Evolutionary conservation across 2,888 invertebrate genomes (phyloP).

Genomic region (Leuctra nigra): DNA sequence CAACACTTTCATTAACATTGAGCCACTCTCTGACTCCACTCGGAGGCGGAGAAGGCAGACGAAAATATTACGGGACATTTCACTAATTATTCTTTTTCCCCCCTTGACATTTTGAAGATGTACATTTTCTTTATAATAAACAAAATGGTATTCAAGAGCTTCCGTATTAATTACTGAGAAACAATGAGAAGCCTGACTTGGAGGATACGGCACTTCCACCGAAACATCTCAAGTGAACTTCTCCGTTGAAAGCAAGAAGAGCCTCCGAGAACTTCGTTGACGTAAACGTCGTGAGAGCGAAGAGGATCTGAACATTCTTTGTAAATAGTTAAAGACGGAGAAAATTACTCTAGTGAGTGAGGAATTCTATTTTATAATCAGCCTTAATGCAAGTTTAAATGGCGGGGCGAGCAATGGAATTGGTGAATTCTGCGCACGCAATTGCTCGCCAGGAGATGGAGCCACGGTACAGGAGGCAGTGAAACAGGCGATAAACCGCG

Average conservation of each 20-base stretch:
- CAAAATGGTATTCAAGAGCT: too few species aligned
- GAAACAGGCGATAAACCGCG: not conserved
- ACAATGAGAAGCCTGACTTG: too few species aligned
- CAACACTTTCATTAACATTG: conserved; percentile 12
- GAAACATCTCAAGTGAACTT: too few species aligned
- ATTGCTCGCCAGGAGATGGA: not conserved
- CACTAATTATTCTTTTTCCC: too few species aligned
- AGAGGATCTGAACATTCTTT: conserved; percentile 8
- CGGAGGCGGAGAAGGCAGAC: not conserved
- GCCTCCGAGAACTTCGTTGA: too few species aligned
- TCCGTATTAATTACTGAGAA: too few species aligned
- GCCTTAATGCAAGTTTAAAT: conserved; percentile 10
- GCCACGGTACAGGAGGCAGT: not conserved
- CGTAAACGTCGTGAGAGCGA: too few species aligned
- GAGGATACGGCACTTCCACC: too few species aligned
- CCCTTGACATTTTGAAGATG: too few species aligned
- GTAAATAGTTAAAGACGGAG: conserved; percentile 5
- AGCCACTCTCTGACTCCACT: not conserved
- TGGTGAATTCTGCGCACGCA: not conserved
- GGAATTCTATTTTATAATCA: conserved; percentile 10
- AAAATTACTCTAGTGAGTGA: conserved; percentile 1
- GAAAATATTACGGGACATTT: too few species aligned
- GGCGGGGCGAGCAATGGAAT: not conserved
- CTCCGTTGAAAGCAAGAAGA: too few species aligned
- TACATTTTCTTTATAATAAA: too few species aligned